A percentile compares a stretch with the other conserved stretches of the same genome.
phyloP scores from a whole-genome alignment of 1,140 invertebrate species.

The Spodoptera frugiperda region DNA sequence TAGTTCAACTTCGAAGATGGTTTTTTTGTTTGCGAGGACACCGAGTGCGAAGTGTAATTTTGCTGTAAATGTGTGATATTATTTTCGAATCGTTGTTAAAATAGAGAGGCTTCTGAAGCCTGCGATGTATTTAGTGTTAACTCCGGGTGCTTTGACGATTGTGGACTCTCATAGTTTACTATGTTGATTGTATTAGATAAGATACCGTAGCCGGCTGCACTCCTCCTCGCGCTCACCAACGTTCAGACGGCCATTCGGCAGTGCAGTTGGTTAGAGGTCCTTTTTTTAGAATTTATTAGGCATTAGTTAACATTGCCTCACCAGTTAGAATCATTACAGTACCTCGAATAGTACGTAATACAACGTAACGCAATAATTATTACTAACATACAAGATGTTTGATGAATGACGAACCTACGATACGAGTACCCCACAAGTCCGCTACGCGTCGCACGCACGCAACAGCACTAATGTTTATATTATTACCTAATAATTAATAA shows the following conservation, averaged over 20 bases:
- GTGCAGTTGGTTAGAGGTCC: slow-evolving; percentile 70
- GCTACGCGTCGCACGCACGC: slow-evolving; percentile 55
- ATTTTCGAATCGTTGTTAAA: slow-evolving; percentile 82
- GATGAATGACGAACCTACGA: slow-evolving; percentile 61
- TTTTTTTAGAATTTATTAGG: slow-evolving; percentile 81
- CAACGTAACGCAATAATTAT: slow-evolving; percentile 68
- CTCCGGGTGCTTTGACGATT: slow-evolving; percentile 86
- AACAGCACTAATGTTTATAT: slow-evolving; percentile 58
- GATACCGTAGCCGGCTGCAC: slow-evolving; percentile 71
- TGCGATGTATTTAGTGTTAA: slow-evolving; percentile 83
- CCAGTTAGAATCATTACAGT: slow-evolving; percentile 68
- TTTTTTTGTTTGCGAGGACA: slow-evolving; percentile 67
- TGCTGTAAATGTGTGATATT: slow-evolving; percentile 84
- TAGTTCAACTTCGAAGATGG: slow-evolving; percentile 58
- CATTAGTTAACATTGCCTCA: slow-evolving; percentile 77
- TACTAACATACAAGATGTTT: slow-evolving; percentile 76
- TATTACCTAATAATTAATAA: slow-evolving; percentile 63
- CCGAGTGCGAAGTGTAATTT: slow-evolving; percentile 79
- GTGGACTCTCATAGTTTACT: slow-evolving; percentile 84
- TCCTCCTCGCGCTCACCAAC: slow-evolving; percentile 4
- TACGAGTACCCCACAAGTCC: slow-evolving; percentile 35
- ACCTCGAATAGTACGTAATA: slow-evolving; percentile 60
- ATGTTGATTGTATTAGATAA: slow-evolving; percentile 80
- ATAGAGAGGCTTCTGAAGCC: slow-evolving; percentile 80
- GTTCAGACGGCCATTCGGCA: slow-evolving; percentile 22